Evolutionary conservation across 1,140 invertebrate genomes (phyloP).

Genomic region (Aphidius gifuensis): DNA sequence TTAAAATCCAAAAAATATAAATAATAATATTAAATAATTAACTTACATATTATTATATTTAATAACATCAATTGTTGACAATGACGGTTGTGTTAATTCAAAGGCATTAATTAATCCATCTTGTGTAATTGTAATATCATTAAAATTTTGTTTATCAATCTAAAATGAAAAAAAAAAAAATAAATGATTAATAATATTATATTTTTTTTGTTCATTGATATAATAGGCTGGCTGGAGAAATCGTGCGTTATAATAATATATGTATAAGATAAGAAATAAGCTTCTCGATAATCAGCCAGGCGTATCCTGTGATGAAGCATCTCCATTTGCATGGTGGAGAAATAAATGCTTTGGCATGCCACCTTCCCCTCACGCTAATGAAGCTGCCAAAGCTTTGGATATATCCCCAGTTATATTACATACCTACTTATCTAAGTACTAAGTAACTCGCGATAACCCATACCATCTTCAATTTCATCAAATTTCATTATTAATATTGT

Average conservation of each 20-base stretch:
- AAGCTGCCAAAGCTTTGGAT: constrained; percentile 36
- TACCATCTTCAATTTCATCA: constrained; percentile 3
- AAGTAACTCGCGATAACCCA: constrained; percentile 23
- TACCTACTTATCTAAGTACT: constrained; percentile 35
- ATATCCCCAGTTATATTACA: constrained; percentile 43
- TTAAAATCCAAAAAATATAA: background rate
- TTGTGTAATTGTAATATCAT: constrained; percentile 45
- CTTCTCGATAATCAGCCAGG: constrained; percentile 42
- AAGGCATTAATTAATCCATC: constrained; percentile 60
- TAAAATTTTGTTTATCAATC: constrained; percentile 21
- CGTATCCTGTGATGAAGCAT: constrained; percentile 37
- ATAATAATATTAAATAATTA: constrained; percentile 1
- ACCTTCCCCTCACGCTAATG: constrained; percentile 31
- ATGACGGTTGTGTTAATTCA: constrained; percentile 64
- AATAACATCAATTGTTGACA: constrained; percentile 58
- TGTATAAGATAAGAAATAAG: constrained; percentile 44
- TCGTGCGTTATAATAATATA: constrained; percentile 36
- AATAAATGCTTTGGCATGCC: constrained; percentile 33
- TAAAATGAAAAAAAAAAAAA: constrained; percentile 22
- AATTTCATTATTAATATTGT: constrained; percentile 13
- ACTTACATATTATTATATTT: constrained; percentile 65
- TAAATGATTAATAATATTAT: background rate
- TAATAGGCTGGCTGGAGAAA: background rate
- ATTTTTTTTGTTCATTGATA: constrained; percentile 1
- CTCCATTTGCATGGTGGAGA: constrained; percentile 30